Conservation (phyloP, 2,797 vertebrate genomes). For the Austrolebias charrua region DNA sequence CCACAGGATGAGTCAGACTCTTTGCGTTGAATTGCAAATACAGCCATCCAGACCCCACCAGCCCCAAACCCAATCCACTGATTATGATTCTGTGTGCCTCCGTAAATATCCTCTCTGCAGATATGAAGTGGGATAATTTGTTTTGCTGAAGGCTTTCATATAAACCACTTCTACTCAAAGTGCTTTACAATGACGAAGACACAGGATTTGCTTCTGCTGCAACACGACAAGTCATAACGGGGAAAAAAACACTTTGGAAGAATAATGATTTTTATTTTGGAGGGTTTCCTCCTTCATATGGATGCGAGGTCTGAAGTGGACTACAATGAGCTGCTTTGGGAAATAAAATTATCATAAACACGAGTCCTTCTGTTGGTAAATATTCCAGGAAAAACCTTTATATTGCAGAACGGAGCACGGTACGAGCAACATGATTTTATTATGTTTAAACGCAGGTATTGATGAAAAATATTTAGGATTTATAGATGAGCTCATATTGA, state of each 20-base stretch:
- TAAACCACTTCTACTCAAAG: not conserved
- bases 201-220: not conserved
- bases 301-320: not conserved
- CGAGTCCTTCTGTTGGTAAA: not conserved
- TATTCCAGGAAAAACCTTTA: not conserved
- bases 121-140: slow-evolving; percentile 9
- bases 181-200: slow-evolving; percentile 8
- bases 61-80: slow-evolving; percentile 3
- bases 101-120: slow-evolving; percentile 9
- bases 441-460: no score
- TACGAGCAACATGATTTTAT: not conserved
- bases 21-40: not conserved
- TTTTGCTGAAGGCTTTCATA: slow-evolving; percentile 8
- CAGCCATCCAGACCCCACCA: not conserved
- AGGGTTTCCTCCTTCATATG: not conserved
- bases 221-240: not conserved
- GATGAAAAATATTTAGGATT: no score
- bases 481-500: no score
- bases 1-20: slow-evolving; percentile 1
- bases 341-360: not conserved
- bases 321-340: not conserved
- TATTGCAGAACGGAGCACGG: not conserved
- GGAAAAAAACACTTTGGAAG: not conserved
- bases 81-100: not conserved
- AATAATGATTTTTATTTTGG: not conserved